A percentile compares a stretch with the other conserved stretches of the same genome.
These are phyloP conservation scores for Ormyrus labotus DNA, from an alignment of 2,888 invertebrate genomes.

Conservation along the genomic window DNA sequence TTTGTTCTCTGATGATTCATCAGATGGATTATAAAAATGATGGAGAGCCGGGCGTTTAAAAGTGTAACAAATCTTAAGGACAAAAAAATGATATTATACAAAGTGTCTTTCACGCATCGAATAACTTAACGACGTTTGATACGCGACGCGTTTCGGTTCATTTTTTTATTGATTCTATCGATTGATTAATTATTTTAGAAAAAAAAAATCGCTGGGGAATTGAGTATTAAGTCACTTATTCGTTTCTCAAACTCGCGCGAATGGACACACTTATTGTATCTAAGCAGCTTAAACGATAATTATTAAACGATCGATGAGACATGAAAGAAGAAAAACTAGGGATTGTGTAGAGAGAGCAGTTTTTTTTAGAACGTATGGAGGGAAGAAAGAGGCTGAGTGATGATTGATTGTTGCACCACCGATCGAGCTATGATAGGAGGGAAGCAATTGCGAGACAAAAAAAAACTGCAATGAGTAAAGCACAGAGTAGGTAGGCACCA, in stretches of 20 bases:
- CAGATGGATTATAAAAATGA: conserved; percentile 37
- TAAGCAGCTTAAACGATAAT: conserved; percentile 67
- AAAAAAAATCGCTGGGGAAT: conserved; percentile 50
- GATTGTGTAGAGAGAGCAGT: conserved; percentile 45
- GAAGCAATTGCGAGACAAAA: conserved; percentile 41
- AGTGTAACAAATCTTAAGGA: conserved; percentile 44
- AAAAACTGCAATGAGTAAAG: conserved; percentile 59
- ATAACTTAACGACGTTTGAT: conserved; percentile 65
- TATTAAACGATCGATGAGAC: conserved; percentile 53
- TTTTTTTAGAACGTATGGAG: conserved; percentile 7
- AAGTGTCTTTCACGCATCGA: conserved; percentile 71
- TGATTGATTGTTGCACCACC: conserved; percentile 61
- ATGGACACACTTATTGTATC: conserved; percentile 66
- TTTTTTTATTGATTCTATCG: conserved; percentile 54
- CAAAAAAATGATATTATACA: conserved; percentile 59
- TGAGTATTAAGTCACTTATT: conserved; percentile 43
- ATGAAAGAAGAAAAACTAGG: conserved; percentile 43
- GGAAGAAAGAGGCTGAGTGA: conserved; percentile 50
- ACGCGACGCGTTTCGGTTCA: conserved; percentile 63
- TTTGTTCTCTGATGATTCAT: conserved; percentile 26
- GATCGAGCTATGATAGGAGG: not conserved
- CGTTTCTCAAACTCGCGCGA: conserved; percentile 58
- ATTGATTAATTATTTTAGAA: conserved; percentile 13
- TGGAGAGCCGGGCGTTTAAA: conserved; percentile 51
- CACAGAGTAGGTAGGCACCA: conserved; percentile 69